Conservation (phyloP, 2,888 invertebrate species). For the Ganaspis brasiliensis region DNA sequence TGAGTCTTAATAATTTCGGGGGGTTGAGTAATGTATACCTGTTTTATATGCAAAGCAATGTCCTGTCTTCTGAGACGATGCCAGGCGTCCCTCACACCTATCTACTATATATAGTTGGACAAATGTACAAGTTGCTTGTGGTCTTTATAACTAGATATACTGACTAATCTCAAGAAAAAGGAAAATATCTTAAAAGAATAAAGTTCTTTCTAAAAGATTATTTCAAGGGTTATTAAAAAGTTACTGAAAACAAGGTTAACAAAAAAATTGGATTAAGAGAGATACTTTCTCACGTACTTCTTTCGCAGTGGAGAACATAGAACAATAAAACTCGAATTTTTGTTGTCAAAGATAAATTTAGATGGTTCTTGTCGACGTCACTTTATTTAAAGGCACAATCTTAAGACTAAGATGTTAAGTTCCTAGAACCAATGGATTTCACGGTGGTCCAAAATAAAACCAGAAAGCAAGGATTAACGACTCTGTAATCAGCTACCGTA, state of each 20-base stretch:
- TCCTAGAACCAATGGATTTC: slow-evolving; percentile 8
- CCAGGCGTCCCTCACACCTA: background rate
- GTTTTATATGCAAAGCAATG: slow-evolving; percentile 41
- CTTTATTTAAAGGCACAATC: too few species aligned
- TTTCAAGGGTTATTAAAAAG: too few species aligned
- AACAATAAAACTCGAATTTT: too few species aligned
- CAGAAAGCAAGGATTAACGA: slow-evolving; percentile 28
- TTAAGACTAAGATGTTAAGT: too few species aligned
- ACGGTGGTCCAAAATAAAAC: slow-evolving; percentile 9
- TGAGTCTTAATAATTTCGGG: slow-evolving; percentile 40
- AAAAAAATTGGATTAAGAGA: too few species aligned
- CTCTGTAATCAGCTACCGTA: slow-evolving; percentile 22
- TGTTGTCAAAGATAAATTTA: too few species aligned
- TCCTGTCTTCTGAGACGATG: slow-evolving; percentile 33
- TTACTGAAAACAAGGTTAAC: background rate
- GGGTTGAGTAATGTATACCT: slow-evolving; percentile 36
- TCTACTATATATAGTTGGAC: background rate
- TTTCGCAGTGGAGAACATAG: too few species aligned
- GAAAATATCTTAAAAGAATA: too few species aligned
- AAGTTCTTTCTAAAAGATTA: background rate
- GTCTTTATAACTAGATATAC: background rate
- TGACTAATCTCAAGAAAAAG: background rate
- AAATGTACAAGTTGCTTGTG: slow-evolving; percentile 4
- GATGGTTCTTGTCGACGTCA: too few species aligned
- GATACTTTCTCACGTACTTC: too few species aligned